phyloP scores from a whole-genome alignment of 2,888 invertebrate species.

The Dicranocentrus wangi region DNA sequence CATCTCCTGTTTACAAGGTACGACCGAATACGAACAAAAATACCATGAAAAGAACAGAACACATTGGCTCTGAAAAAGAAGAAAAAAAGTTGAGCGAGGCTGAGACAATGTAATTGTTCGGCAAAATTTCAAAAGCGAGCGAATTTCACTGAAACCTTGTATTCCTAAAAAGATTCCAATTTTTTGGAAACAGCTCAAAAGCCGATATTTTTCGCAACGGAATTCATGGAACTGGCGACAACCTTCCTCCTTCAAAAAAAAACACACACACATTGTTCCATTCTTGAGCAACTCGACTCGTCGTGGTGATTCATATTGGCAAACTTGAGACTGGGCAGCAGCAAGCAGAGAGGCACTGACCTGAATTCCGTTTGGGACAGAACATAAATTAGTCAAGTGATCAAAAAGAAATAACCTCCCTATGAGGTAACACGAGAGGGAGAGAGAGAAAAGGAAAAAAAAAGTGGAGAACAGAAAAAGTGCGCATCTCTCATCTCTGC shows the following conservation, averaged over 20 bases:
- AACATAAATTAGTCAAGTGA: constrained; percentile 58
- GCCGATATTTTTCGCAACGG: constrained; percentile 43
- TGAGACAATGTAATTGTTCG: constrained; percentile 58
- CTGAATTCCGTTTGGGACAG: constrained; percentile 12
- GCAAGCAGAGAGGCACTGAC: background rate
- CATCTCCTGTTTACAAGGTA: constrained; percentile 53
- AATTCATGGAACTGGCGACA: constrained; percentile 60
- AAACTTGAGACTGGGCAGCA: constrained; percentile 43
- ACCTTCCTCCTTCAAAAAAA: too few relatives aligned
- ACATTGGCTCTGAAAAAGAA: too few relatives aligned
- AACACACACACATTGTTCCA: constrained; percentile 43
- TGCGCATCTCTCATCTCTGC: too few relatives aligned
- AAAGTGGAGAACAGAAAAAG: too few relatives aligned
- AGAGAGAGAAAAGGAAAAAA: constrained; percentile 10
- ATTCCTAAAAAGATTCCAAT: constrained; percentile 13
- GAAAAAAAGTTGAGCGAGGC: constrained; percentile 18
- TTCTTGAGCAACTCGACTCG: constrained; percentile 13
- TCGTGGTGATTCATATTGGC: background rate
- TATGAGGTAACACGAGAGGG: constrained; percentile 22
- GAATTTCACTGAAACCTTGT: constrained; percentile 45
- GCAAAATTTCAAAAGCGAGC: constrained; percentile 44
- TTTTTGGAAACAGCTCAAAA: constrained; percentile 34
- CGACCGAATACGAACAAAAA: constrained; percentile 25
- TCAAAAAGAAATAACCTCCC: constrained; percentile 55
- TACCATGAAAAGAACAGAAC: constrained; percentile 28